phyloP scores from a whole-genome alignment of 2,113 vertebrate species.

The Noctilio leporinus region DNA sequence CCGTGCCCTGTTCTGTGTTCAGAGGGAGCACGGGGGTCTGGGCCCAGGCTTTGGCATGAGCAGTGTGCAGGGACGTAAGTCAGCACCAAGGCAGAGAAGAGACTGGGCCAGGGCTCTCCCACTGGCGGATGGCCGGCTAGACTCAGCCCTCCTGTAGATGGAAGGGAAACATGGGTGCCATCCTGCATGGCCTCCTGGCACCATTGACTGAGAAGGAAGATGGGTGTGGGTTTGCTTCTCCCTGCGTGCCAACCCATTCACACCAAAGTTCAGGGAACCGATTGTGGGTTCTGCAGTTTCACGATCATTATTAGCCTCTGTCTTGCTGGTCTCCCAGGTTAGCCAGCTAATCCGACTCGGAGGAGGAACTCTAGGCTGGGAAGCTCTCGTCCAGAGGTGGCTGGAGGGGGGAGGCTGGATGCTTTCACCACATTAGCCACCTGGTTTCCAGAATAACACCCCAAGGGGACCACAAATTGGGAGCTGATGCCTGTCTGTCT shows the following conservation, averaged over 20 bases:
- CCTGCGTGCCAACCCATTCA: not conserved
- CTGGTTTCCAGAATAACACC: not conserved
- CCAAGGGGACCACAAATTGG: accelerated
- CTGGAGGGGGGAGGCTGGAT: not conserved
- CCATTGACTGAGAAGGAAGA: not conserved
- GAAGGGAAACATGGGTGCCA: not conserved
- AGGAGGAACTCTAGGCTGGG: not conserved
- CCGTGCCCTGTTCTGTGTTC: not conserved
- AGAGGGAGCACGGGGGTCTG: not conserved
- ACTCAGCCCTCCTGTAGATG: not conserved
- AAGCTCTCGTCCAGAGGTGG: not conserved
- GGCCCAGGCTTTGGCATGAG: not conserved
- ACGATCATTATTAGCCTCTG: not conserved
- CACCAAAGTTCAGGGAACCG: not conserved
- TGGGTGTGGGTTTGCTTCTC: not conserved
- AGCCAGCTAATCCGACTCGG: not conserved
- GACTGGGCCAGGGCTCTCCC: not conserved
- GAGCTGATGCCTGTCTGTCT: not conserved
- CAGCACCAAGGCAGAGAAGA: not conserved
- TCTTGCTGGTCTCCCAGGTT: not conserved
- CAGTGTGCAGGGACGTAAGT: not conserved
- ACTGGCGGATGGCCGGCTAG: not conserved
- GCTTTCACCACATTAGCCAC: not conserved
- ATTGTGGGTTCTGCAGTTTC: not conserved
- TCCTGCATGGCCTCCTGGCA: not conserved